phyloP scores from a whole-genome alignment of 1,140 invertebrate species.

The Macrotrachela quadricornifera region DNA sequence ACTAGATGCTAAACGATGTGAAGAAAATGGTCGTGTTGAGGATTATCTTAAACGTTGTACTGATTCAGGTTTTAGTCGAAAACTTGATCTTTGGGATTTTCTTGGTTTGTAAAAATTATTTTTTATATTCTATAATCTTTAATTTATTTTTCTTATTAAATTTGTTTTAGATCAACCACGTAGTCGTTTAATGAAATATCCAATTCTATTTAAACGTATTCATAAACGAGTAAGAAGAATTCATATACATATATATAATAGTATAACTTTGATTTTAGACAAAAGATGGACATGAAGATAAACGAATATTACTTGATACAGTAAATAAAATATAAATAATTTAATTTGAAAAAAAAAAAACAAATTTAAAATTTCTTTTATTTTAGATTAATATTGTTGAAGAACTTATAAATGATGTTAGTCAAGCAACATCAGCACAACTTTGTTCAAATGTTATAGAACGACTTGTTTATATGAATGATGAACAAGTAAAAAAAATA shows the following conservation, averaged over 20 bases:
- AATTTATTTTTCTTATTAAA: no score
- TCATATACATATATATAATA: neutral
- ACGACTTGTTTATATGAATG: conserved; percentile 27
- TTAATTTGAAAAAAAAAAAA: no score
- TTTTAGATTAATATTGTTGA: conserved; percentile 22
- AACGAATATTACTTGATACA: conserved; percentile 20
- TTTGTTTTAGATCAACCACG: conserved; percentile 32
- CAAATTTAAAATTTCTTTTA: neutral
- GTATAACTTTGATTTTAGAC: conserved; percentile 16
- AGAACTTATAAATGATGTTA: conserved; percentile 30
- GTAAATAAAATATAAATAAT: conserved; percentile 10
- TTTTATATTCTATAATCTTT: neutral
- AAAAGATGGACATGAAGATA: conserved; percentile 18
- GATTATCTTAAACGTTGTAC: conserved; percentile 36
- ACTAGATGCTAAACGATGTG: conserved; percentile 33
- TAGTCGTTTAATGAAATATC: conserved; percentile 37
- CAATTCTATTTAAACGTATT: conserved; percentile 35
- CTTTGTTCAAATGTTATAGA: conserved; percentile 32
- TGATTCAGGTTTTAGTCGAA: conserved; percentile 33
- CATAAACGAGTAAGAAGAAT: conserved; percentile 25
- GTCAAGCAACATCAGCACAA: conserved; percentile 32
- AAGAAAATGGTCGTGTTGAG: conserved; percentile 29
- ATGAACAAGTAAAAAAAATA: conserved; percentile 22
- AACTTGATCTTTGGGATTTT: conserved; percentile 33
- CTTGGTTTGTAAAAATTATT: conserved; percentile 15